phyloP scores from a whole-genome alignment of 2,113 vertebrate species.

The Clinocottus analis region DNA sequence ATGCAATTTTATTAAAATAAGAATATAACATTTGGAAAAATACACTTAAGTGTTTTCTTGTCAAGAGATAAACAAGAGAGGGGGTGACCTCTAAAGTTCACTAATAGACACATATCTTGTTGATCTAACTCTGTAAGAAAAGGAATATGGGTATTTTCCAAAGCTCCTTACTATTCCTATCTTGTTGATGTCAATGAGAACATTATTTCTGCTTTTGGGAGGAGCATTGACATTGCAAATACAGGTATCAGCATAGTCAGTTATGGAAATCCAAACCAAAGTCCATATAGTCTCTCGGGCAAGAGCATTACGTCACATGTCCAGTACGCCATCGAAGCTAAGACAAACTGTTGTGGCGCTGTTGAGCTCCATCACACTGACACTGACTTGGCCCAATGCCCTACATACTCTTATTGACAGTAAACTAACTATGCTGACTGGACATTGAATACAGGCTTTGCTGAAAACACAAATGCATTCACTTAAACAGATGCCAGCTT shows the following conservation, averaged over 20 bases:
- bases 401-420: slow-evolving; percentile 11
- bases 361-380: slow-evolving; percentile 47
- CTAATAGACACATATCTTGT: not conserved
- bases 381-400: slow-evolving; percentile 28
- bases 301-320: slow-evolving; percentile 8
- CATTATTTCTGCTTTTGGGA: not conserved
- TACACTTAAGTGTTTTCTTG: not conserved
- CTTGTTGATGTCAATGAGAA: not conserved
- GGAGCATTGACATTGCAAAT: not conserved
- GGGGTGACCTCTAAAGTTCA: not conserved
- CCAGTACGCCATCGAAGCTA: not conserved
- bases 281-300: not conserved
- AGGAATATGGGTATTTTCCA: not conserved
- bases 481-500: slow-evolving; percentile 14
- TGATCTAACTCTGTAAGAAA: not conserved
- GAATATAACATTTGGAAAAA: not conserved
- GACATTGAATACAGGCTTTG: slow-evolving; percentile 16
- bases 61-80: not conserved
- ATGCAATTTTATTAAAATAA: not conserved
- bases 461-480: slow-evolving; percentile 16
- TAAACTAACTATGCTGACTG: slow-evolving; percentile 18
- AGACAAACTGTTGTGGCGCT: slow-evolving; percentile 32
- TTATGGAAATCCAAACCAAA: not conserved
- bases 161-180: not conserved
- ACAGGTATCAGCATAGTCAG: not conserved